phyloP scores from a whole-genome alignment of 2,888 invertebrate genomes.

The Dynastes grantii region DNA sequence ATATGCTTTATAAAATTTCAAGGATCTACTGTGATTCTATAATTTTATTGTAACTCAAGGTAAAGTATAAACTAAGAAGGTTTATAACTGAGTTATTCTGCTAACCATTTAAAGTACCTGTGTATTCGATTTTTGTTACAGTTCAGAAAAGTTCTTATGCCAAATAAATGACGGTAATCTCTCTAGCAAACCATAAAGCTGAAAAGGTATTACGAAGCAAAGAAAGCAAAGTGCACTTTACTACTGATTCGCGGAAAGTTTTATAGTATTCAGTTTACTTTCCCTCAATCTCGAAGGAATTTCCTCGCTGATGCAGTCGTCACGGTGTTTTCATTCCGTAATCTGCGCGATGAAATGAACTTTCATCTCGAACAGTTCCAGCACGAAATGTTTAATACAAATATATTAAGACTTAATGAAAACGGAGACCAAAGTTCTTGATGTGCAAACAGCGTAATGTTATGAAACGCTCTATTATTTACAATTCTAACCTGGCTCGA shows the following conservation, averaged over 20 bases:
- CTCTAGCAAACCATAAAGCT: too few relatives aligned
- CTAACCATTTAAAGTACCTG: too few relatives aligned
- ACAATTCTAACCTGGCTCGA: slow-evolving; percentile 23
- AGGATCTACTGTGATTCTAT: too few relatives aligned
- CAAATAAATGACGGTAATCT: too few relatives aligned
- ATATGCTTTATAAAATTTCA: too few relatives aligned
- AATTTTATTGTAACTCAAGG: too few relatives aligned
- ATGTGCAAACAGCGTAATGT: slow-evolving; percentile 36
- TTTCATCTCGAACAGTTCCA: slow-evolving; percentile 48
- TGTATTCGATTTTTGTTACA: too few relatives aligned
- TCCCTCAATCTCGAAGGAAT: slow-evolving; percentile 2
- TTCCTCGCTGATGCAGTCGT: neutral
- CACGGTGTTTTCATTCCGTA: slow-evolving; percentile 19
- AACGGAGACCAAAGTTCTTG: slow-evolving; percentile 45
- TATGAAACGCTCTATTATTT: slow-evolving; percentile 44
- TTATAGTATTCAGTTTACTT: slow-evolving; percentile 18
- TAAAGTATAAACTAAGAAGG: too few relatives aligned
- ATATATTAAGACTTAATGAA: slow-evolving; percentile 55
- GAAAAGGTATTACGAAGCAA: too few relatives aligned
- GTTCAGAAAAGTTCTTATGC: too few relatives aligned
- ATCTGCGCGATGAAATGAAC: slow-evolving; percentile 42
- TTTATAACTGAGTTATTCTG: too few relatives aligned
- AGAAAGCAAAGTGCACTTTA: neutral
- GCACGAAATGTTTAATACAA: slow-evolving; percentile 52
- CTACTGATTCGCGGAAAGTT: neutral